These are phyloP conservation scores for Melinopterus prodromus DNA, from an alignment of 2,888 invertebrate genomes.

Conservation along the genomic window DNA sequence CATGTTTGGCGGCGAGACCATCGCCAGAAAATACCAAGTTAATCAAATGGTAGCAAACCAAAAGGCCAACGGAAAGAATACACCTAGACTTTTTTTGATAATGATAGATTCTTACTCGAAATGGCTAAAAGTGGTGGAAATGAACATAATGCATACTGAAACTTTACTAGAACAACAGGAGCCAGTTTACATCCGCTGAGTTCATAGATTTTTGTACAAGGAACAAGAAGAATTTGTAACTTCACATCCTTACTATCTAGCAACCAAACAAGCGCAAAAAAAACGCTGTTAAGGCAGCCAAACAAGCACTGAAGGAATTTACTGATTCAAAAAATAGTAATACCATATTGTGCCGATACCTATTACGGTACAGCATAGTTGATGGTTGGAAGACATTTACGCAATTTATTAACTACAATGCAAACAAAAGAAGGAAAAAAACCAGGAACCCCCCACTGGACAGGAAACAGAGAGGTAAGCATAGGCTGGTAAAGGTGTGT, in stretches of 20 bases:
- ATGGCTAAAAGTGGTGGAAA: constrained; percentile 7
- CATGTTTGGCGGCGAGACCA: too few species aligned
- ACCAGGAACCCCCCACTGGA: constrained; percentile 27
- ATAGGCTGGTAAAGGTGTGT: too few species aligned
- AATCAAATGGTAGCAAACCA: too few species aligned
- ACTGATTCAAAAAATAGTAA: constrained; percentile 22
- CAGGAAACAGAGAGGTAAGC: constrained; percentile 34
- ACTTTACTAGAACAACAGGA: constrained; percentile 37
- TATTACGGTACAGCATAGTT: not conserved
- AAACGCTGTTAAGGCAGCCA: constrained; percentile 39
- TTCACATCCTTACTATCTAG: constrained; percentile 34
- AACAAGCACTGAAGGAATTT: constrained; percentile 29
- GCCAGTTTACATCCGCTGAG: constrained; percentile 39
- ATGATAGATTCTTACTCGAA: constrained; percentile 7
- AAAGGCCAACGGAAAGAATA: not conserved
- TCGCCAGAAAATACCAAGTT: too few species aligned
- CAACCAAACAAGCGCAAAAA: too few species aligned
- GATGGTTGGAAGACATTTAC: not conserved
- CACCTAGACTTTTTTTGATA: constrained; percentile 6
- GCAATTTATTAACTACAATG: constrained; percentile 17
- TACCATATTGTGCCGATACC: not conserved
- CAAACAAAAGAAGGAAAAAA: not conserved
- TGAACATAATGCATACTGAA: constrained; percentile 34
- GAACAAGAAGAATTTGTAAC: constrained; percentile 36
- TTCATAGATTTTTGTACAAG: constrained; percentile 37